phyloP scores from a whole-genome alignment of 2,888 invertebrate species.

The Eumacrocentrus americanus region DNA sequence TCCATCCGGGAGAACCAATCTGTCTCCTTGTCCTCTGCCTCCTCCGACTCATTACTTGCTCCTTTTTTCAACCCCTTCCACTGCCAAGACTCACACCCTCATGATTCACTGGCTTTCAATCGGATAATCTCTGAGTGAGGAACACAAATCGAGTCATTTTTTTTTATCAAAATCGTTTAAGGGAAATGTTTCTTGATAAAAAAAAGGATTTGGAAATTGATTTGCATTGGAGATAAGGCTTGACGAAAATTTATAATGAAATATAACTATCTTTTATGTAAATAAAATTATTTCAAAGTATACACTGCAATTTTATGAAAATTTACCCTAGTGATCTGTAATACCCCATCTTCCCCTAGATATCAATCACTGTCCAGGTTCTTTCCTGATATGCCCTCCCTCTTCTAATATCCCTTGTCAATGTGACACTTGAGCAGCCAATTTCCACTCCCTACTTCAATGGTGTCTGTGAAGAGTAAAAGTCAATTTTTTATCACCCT shows the following conservation, averaged over 20 bases:
- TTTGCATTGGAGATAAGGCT: too few relatives aligned
- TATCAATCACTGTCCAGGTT: not conserved
- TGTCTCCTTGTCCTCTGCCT: constrained; percentile 6
- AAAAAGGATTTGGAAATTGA: not conserved
- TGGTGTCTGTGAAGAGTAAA: too few relatives aligned
- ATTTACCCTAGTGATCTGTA: too few relatives aligned
- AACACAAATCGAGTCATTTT: too few relatives aligned
- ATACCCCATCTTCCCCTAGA: not conserved
- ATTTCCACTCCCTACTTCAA: too few relatives aligned
- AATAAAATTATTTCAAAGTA: too few relatives aligned
- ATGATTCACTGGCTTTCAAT: too few relatives aligned
- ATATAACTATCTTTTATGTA: not conserved
- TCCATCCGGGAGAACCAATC: constrained; percentile 15
- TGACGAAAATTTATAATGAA: not conserved
- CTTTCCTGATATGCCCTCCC: not conserved
- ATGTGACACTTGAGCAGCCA: not conserved
- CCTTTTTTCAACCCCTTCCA: not conserved
- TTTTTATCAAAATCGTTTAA: not conserved
- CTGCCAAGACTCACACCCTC: not conserved
- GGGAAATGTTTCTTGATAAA: not conserved
- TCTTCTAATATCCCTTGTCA: not conserved
- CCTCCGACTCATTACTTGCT: not conserved
- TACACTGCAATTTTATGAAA: too few relatives aligned
- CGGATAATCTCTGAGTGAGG: too few relatives aligned
- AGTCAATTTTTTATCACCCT: too few relatives aligned